Base-by-base conservation (phyloP, 2,797 vertebrate species). In the Miichthys miiuy region DNA sequence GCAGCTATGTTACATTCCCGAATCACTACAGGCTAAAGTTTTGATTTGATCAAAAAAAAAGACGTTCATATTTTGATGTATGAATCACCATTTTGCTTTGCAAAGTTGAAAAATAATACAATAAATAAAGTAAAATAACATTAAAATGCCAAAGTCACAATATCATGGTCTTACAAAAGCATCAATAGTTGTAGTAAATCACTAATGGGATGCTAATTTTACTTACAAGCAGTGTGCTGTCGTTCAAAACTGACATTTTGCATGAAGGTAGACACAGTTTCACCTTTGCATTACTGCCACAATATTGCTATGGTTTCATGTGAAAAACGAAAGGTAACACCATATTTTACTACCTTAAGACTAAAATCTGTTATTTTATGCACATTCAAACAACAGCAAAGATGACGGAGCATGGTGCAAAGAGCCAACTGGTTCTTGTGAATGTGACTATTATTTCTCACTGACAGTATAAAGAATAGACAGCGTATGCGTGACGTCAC, bases 21-120 rank as follows among this genome's bases (percentile, higher is more conserved):
- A 25, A 69, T 71, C 27, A 77, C 65, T 41, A 75, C 56, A 58
- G 57, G 68, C 52, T 48, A 44, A 73, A 48, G 70, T 77, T 87
- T 85, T 70, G 54, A 68, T 77, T 61, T 65, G 46, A 85, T 82
- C 67, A 77, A 82, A 34, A 34, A 27, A 27, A 82, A 80, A 72
- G 48, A 27, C 13, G 25, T 55, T 79, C 23, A 67, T 27, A 27
- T 42, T 77, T 51, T 11, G 61, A 81, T 21, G 47, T 47, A 38
- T 11, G 14, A 57, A 57, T 71, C 60, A 48, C 3, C 34, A 41
- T 51, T 79, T 84, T 73, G 16, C 51, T 71, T 72, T 68, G 41
- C 42, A 77, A 76, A 78, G 23, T 50, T 76, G 34, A 68, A 78
- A 80, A 46, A 72, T 8, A 18, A 41, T 50, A 81, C 50, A 79